Conservation (phyloP, 2,888 invertebrate genomes). For the Thalpophila matura region DNA sequence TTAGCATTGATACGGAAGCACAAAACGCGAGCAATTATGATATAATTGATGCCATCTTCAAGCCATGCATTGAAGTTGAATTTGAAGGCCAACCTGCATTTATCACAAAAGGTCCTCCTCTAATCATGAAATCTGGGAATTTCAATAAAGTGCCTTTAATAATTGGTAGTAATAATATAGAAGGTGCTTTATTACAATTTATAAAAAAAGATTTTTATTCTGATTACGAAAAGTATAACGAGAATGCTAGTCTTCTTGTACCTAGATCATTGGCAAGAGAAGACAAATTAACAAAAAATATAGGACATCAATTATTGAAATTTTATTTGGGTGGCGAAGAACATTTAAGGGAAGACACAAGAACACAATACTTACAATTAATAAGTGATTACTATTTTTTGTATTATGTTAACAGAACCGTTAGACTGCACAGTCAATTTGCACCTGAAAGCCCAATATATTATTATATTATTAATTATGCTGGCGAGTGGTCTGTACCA, state of each 20-base stretch:
- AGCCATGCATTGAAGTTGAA: constrained; percentile 84
- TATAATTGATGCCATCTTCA: constrained; percentile 77
- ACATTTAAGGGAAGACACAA: constrained; percentile 75
- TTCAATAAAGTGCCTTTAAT: constrained; percentile 86
- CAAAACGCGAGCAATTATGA: constrained; percentile 60
- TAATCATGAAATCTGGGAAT: constrained; percentile 82
- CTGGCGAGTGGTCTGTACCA: constrained; percentile 82
- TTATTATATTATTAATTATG: constrained; percentile 82
- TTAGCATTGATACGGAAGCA: constrained; percentile 52
- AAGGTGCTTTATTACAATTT: constrained; percentile 76
- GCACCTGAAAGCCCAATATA: constrained; percentile 79
- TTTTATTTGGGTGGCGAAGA: constrained; percentile 82
- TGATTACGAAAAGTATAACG: constrained; percentile 79
- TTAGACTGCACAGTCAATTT: constrained; percentile 77
- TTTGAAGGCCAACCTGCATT: constrained; percentile 85
- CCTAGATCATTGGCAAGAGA: constrained; percentile 77
- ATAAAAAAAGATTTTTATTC: constrained; percentile 73
- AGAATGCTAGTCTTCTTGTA: constrained; percentile 76
- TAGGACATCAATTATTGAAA: constrained; percentile 79
- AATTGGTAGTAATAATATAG: constrained; percentile 84
- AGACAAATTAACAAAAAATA: constrained; percentile 70
- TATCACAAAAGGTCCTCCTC: constrained; percentile 79
- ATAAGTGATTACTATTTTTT: constrained; percentile 84
- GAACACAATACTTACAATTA: constrained; percentile 81
- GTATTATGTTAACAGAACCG: constrained; percentile 83